These are phyloP conservation scores for Rhamphomyia laevipes DNA, from an alignment of 2,888 invertebrate genomes.

Conservation along the genomic window DNA sequence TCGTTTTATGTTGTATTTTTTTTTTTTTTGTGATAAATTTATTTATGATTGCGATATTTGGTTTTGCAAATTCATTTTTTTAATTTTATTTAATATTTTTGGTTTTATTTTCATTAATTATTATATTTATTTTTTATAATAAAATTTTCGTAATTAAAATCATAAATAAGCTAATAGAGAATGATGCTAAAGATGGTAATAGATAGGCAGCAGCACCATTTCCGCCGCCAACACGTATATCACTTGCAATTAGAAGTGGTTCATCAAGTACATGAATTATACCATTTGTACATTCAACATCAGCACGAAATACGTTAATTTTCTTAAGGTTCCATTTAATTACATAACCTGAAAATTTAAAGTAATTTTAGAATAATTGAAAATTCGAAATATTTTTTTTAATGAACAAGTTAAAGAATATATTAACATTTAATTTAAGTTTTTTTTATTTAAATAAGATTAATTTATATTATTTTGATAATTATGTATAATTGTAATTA, in stretches of 20 bases:
- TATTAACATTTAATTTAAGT: too few species aligned
- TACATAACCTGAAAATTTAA: constrained; percentile 54
- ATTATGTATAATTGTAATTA: too few species aligned
- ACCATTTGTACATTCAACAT: constrained; percentile 92
- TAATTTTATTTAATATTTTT: neutral
- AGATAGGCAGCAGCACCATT: constrained; percentile 33
- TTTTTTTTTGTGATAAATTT: neutral
- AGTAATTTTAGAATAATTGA: too few species aligned
- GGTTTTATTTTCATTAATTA: neutral
- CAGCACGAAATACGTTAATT: constrained; percentile 77
- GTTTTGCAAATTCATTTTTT: neutral
- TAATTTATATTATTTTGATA: too few species aligned
- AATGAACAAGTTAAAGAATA: too few species aligned
- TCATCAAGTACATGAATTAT: constrained; percentile 88
- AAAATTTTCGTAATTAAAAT: constrained; percentile 34
- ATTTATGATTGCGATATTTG: neutral
- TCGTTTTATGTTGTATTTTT: too few species aligned
- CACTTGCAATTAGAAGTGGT: constrained; percentile 72
- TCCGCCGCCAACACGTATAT: constrained; percentile 51
- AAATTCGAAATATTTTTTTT: too few species aligned
- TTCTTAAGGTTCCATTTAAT: constrained; percentile 75
- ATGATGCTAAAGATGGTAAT: constrained; percentile 30
- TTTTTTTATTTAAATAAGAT: too few species aligned
- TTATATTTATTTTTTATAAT: constrained; percentile 24
- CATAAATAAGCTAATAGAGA: constrained; percentile 28